Evolutionary conservation across 1,140 invertebrate genomes (phyloP), one percentile per base, ranked within the genome.

Genomic region (Drosophila pruinosa): DNA sequence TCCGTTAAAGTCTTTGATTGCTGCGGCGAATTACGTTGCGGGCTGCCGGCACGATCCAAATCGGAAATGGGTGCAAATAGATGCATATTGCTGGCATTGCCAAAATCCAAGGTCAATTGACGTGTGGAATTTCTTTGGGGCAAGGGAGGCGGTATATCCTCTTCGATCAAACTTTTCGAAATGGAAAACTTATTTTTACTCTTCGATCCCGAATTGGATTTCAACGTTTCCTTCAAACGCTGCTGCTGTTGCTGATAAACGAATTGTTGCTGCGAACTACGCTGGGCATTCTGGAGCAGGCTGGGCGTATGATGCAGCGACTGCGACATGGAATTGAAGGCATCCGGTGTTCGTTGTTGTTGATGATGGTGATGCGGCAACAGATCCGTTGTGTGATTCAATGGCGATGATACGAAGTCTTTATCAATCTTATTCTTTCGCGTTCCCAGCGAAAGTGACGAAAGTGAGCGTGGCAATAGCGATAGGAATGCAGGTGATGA

Each of bases 391-490:
- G 89, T 90, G 2, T 75, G 57, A 19, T 76, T 77, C 10, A 83
- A 57, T 17, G 89, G 89, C 41, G 80, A 76, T 5, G 62, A 67
- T 39, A 75, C 59, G 17, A 88, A 70, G 41, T 91, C 90, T 76
- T 91, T 90, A 3, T 91, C 90, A 21, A 78, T 89, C 56, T 91
- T 91, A 65, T 90, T 90, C 57, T 90, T 91, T 59, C 89, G 81
- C 36, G 78, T 89, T 21, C 90, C 91, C 73, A 91, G 65, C 72
- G 90, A 91, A 17, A 91, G 47, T 76, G 93, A 93, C 91, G 92
- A 92, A 52, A 94, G 91, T 59, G 93, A 93, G 68, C 93, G 90
- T 54, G 93, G 93, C 54, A 94, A 83, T 3, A 92, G 92, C 76
- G 92, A 92, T 4, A 94, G 91, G 70, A 91, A 91, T 71, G 90